Percentiles rank a stretch among this genome's conserved stretches.
phyloP scores from a whole-genome alignment of 2,113 vertebrate genomes.

The Tinamus guttatus region DNA sequence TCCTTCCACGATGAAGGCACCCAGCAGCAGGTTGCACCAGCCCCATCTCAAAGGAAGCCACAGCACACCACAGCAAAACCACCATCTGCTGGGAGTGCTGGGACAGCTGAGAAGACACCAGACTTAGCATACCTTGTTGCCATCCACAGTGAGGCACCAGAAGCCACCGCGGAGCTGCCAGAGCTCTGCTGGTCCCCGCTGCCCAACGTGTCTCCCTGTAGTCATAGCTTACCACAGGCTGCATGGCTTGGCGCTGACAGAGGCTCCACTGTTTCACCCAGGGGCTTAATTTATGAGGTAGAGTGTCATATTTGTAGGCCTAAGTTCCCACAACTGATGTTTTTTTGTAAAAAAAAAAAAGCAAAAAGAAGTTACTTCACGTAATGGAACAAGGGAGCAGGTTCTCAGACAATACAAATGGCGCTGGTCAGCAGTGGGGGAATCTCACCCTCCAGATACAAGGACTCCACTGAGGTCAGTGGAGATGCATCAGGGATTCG shows the following conservation, averaged over 20 bases:
- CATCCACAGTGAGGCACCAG: background rate
- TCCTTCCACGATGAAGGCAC: background rate
- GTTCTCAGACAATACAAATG: background rate
- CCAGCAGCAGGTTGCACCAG: background rate
- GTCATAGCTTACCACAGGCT: background rate
- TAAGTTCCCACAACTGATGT: background rate
- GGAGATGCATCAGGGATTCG: background rate
- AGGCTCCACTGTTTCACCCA: background rate
- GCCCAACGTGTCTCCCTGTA: background rate
- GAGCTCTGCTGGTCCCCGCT: background rate
- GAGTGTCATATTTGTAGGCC: background rate
- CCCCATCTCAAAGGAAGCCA: background rate
- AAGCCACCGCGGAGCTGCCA: background rate
- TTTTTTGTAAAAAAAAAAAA: background rate
- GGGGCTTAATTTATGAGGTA: background rate
- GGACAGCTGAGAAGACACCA: background rate
- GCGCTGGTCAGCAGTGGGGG: background rate
- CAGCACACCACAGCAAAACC: background rate
- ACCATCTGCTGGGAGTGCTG: background rate
- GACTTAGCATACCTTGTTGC: background rate
- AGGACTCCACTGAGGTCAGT: background rate
- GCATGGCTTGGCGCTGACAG: rapidly evolving
- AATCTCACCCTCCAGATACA: background rate
- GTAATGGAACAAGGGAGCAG: background rate
- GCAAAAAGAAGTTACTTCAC: background rate